These are phyloP conservation scores for Aphidius colemani DNA, from an alignment of 2,888 invertebrate species.

Conservation along the genomic window DNA sequence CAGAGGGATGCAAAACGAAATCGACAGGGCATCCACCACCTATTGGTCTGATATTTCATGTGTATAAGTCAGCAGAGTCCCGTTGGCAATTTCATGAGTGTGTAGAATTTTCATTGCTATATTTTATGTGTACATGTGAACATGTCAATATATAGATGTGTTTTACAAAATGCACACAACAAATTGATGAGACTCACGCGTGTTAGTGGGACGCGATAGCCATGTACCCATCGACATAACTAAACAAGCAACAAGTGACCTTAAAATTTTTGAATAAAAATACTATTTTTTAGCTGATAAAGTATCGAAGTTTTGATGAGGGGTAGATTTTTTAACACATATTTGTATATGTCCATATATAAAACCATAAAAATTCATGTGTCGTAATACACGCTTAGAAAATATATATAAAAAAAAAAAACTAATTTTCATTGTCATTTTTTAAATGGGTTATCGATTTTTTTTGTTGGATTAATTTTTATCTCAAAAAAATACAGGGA, in stretches of 20 bases:
- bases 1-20: slow-evolving; percentile 46
- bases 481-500: too few species aligned
- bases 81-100: slow-evolving; percentile 34
- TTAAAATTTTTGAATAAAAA: slow-evolving; percentile 58
- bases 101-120: slow-evolving; percentile 29
- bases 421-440: too few species aligned
- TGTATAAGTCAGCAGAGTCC: slow-evolving; percentile 28
- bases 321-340: not conserved
- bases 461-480: too few species aligned
- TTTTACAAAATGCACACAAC: slow-evolving; percentile 30
- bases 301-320: slow-evolving; percentile 40
- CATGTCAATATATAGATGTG: slow-evolving; percentile 11
- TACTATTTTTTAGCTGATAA: slow-evolving; percentile 48
- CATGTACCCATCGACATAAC: slow-evolving; percentile 50
- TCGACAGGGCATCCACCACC: slow-evolving; percentile 58
- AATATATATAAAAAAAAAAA: too few species aligned
- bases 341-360: not conserved
- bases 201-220: slow-evolving; percentile 34
- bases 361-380: not conserved
- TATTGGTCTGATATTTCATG: slow-evolving; percentile 45
- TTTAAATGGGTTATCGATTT: too few species aligned
- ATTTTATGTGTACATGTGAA: slow-evolving; percentile 11
- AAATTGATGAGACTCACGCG: slow-evolving; percentile 33
- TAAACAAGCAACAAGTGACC: slow-evolving; percentile 60
- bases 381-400: not conserved